Evolutionary conservation across 2,113 vertebrate species (phyloP), one percentile per base, ranked within the genome.

Genomic region (Paedocypris sp.): DNA sequence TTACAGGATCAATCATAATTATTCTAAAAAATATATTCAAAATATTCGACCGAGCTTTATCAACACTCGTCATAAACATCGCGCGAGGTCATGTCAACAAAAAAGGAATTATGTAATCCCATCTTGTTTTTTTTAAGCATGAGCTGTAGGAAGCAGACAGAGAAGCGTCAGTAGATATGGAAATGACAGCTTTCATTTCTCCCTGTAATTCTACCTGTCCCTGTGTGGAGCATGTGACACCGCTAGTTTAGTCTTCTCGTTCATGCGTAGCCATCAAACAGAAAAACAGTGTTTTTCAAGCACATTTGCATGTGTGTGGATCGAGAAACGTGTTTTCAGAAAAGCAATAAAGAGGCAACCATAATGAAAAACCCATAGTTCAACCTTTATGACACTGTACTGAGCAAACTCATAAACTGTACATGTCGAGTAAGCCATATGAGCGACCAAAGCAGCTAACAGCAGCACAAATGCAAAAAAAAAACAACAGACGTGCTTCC

Each of bases 141-240:
- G 23, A 20, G 48, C 19, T 18, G 9, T n/a, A 12, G 23, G 53
- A 57, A 57, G 53, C 11, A 57, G 53, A 57, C 53, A 43, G 25
- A 42, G 16, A 57, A 18, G 38, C 16, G 3, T 57, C 26, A 20
- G 26, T 26, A 32, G 25, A 29, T 32, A 32, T 43, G 39, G 18
- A 58, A 58, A 58, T 31, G 39, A 58, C 53, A 57, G 39, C 10
- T 18, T 11, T 10, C 10, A 8, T 25, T 20, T 31, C 9, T 19
- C 10, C 39, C 12, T 16, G 8, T 45, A 9, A 52, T n/a, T 7
- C 43, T 49, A 15, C 43, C 13, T 20, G 59, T 19, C 15, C 53
- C 8, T 23, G 26, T 62, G 13, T 3, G 3, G 15, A 31, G 23
- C 22, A 20, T 50, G 2, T 54, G 57, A 68, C 41, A 43, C 45